Percentiles rank a stretch among this genome's conserved stretches.
phyloP scores from a whole-genome alignment of 2,113 vertebrate genomes.

The Bos javanicus region DNA sequence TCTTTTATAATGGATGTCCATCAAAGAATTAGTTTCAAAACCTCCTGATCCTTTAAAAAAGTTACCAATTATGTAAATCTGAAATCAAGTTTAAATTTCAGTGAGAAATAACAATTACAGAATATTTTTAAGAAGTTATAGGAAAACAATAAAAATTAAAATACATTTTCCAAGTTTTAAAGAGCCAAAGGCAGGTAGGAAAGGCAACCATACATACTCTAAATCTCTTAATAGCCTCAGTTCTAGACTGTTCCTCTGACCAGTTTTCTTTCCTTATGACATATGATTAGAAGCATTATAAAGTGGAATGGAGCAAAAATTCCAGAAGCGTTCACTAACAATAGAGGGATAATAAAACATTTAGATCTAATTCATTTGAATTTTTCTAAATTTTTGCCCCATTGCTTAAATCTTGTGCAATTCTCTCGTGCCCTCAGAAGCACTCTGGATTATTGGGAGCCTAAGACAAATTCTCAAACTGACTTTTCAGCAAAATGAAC shows the following conservation, averaged over 20 bases:
- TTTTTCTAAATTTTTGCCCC: constrained; percentile 6
- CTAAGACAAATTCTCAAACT: neutral
- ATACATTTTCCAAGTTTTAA: constrained; percentile 3
- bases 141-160: constrained; percentile 31
- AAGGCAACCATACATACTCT: neutral
- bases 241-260: constrained; percentile 22
- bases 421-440: neutral
- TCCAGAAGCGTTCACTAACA: constrained; percentile 23
- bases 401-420: neutral
- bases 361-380: neutral
- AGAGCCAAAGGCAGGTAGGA: neutral
- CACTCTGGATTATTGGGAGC: neutral
- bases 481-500: neutral
- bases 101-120: neutral
- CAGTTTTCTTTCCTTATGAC: constrained; percentile 25
- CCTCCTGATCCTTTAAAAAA: neutral
- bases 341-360: neutral
- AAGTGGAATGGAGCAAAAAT: constrained; percentile 38
- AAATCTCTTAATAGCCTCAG: neutral
- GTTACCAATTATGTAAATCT: neutral
- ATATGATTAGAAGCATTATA: neutral
- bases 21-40: constrained; percentile 14
- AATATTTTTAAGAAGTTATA: constrained; percentile 23
- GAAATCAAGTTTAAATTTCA: constrained; percentile 20
- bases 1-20: neutral